Evolutionary conservation across 2,888 invertebrate species (phyloP), one percentile per base, ranked within the genome.

Genomic region (Tachina fera): DNA sequence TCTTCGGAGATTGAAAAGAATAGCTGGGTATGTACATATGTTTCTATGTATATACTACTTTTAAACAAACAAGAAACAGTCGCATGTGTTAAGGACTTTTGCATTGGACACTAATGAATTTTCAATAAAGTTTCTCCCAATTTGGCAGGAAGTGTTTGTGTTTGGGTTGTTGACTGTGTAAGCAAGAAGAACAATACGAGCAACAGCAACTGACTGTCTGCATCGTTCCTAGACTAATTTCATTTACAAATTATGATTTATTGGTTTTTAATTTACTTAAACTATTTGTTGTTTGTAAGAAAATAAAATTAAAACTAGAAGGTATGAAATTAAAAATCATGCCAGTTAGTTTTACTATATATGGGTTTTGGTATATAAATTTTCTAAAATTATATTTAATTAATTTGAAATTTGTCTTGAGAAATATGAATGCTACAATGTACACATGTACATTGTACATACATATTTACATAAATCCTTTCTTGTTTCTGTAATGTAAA

Each of bases 201-300:
- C 41, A 22, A 41, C 39, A 65, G 31, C 16, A 58, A 43, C 45
- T 31, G 31, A 51, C 19, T 9, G 67, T 31, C 31, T 31, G n/a
- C 41, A 58, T 74, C 45, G 16, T 45, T 81, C 47, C 68, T 63
- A 87, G 84, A 70, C 82, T 80, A 87, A 82, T 88, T 86, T 86
- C 84, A 77, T 85, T 79, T 88, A 87, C 88, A 91, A 90, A 91
- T 90, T 87, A 90, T 91, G 90, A 91, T 91, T 90, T 90, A 91
- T 91, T 90, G 90, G 89, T 87, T 90, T 90, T 90, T 91, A 90
- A 91, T 91, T 91, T 91, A 90, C 88, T 84, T 70, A 31, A 31
- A 31, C 31, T 31, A n/a, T 61, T 89, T 89, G 49, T 77, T 90
- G 91, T 88, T 90, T 90, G 90, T 13, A 49, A 61, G 56, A 70